Base-by-base conservation (phyloP, 2,113 vertebrate genomes). In the Callithrix jacchus region DNA sequence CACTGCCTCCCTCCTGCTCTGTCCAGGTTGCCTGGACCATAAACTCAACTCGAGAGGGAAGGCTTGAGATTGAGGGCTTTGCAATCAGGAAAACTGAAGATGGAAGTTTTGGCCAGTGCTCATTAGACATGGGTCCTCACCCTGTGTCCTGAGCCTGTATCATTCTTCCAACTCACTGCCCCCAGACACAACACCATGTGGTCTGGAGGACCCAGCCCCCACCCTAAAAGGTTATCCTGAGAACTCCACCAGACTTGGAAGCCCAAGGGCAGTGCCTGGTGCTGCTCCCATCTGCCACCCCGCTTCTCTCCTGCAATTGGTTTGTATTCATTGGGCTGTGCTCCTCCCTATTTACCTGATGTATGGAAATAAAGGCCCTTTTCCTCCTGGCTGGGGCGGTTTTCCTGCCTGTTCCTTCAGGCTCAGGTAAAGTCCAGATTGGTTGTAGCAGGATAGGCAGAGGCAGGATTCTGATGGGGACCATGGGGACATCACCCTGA, bases 311-410 rank as follows among this genome's bases (percentile, higher is more conserved):
- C 92, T 64, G 77, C 85, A 85, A 32, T 91, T 82, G 88, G 94
- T 98, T 98, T 98, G 98, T 98, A 98, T 97, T 98, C 90, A 90
- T 0, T 96, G 98, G 98, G 96, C 98, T 98, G 98, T 98, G 98
- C 94, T 58, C 93, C 66, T 16, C 58, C 89, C 92, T 73, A 77
- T 93, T 98, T 93, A 97, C 97, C 96, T 97, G 97, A 97, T 95
- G 56, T 98, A 98, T 97, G 97, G 97, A 98, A 98, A 98, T 98
- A 98, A 98, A 98, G 13, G 40, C 97, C 94, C 95, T 98, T 98
- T 98, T 93, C 90, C 90, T 95, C 89, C 79, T 82, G 93, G 73
- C 83, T 27, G 32, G 9, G 56, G 58, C 84, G 27, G 2, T 86
- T 81, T 89, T 81, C 87, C 96, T 93, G 77, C 87, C 86, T 77